phyloP scores from a whole-genome alignment of 2,888 invertebrate species.

The Glaucopsyche alexis region DNA sequence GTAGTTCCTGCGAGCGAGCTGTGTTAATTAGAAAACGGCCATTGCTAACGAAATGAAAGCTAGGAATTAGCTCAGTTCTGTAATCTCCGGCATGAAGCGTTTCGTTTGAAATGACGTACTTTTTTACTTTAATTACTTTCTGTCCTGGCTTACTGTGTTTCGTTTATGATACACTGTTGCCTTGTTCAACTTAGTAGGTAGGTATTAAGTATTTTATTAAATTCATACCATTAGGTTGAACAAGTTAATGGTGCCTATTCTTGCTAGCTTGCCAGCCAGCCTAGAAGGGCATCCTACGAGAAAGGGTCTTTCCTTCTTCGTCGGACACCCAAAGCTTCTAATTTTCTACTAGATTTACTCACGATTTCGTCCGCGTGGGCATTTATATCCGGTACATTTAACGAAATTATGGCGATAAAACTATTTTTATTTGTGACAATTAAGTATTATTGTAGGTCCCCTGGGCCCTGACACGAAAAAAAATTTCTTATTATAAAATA shows the following conservation, averaged over 20 bases:
- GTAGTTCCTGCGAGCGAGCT: constrained; percentile 22
- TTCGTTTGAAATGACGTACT: constrained; percentile 3
- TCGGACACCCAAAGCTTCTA: neutral
- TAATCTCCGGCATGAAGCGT: constrained; percentile 23
- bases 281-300: neutral
- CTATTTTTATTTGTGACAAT: neutral
- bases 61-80: constrained; percentile 25
- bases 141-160: neutral
- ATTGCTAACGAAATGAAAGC: constrained; percentile 29
- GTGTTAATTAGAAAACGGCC: constrained; percentile 27
- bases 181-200: neutral
- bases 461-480: too few relatives aligned
- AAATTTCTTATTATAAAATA: too few relatives aligned
- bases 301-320: neutral
- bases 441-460: neutral
- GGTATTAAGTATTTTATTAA: neutral
- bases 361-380: neutral
- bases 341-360: constrained; percentile 10
- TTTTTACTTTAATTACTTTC: constrained; percentile 16
- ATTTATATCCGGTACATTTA: neutral
- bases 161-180: neutral
- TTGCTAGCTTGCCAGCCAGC: neutral
- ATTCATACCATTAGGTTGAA: neutral
- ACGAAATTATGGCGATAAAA: neutral
- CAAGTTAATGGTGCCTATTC: neutral